Percentiles rank a stretch among this genome's conserved stretches.
phyloP scores from a whole-genome alignment of 2,113 vertebrate genomes.

The Xiphias gladius region DNA sequence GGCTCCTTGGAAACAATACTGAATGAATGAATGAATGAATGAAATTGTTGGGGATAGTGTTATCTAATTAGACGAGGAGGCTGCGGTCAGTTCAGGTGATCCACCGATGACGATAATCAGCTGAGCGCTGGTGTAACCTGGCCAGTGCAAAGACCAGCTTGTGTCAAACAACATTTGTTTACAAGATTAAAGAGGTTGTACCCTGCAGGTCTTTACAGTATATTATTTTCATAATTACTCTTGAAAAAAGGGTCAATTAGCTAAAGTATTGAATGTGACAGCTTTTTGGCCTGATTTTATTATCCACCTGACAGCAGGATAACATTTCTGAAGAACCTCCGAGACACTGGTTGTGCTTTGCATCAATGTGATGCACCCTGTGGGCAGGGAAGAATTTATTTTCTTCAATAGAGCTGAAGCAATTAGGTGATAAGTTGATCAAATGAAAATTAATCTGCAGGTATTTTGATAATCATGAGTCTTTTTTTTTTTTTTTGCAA shows the following conservation, averaged over 20 bases:
- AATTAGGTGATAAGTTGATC: too few relatives aligned
- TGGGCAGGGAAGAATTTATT: background rate
- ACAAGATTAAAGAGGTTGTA: slow-evolving; percentile 12
- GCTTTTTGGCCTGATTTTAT: background rate
- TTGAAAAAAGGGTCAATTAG: background rate
- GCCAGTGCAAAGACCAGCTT: slow-evolving; percentile 10
- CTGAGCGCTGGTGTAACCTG: slow-evolving; percentile 12
- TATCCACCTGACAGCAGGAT: background rate
- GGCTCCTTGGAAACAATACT: slow-evolving; percentile 46
- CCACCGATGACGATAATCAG: slow-evolving; percentile 25
- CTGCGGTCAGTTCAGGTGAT: slow-evolving; percentile 38
- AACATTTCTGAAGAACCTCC: slow-evolving; percentile 1
- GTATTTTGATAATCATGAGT: background rate
- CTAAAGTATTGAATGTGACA: background rate
- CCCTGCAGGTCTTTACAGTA: slow-evolving; percentile 7
- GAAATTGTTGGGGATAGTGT: slow-evolving; percentile 37
- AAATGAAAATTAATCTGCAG: background rate
- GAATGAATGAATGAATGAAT: slow-evolving; percentile 48
- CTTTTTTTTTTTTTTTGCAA: background rate
- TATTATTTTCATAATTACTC: slow-evolving; percentile 3
- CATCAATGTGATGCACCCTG: background rate
- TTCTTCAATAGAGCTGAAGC: background rate
- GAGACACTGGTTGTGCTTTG: slow-evolving; percentile 4
- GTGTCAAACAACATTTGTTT: slow-evolving; percentile 14
- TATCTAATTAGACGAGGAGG: slow-evolving; percentile 57